Conservation (phyloP, 2,888 invertebrate species). For the Trichacis sp. region DNA sequence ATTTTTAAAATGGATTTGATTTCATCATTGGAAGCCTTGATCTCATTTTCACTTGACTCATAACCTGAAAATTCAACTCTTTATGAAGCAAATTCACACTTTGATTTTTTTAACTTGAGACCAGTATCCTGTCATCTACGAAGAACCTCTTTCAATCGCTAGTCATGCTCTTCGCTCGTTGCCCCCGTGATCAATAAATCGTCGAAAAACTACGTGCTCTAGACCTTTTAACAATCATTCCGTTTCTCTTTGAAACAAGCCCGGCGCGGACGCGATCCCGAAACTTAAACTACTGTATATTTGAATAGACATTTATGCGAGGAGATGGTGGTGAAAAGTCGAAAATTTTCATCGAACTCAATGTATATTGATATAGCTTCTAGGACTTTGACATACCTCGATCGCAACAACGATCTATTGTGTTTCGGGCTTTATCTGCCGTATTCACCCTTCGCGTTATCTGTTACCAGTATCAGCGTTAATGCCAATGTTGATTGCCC, state of each 20-base stretch:
- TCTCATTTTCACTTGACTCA: constrained; percentile 38
- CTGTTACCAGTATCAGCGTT: too few species aligned
- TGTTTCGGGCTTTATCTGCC: too few species aligned
- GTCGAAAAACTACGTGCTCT: constrained; percentile 58
- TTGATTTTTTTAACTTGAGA: constrained; percentile 21
- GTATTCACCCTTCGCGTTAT: too few species aligned
- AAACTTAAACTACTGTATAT: constrained; percentile 48
- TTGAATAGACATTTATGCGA: constrained; percentile 59
- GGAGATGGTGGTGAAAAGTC: constrained; percentile 48
- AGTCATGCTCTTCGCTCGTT: constrained; percentile 50
- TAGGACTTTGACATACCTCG: too few species aligned
- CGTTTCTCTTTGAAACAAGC: constrained; percentile 55
- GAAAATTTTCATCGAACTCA: constrained; percentile 49
- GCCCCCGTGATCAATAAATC: constrained; percentile 61
- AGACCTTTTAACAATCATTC: constrained; percentile 51
- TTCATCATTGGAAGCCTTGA: constrained; percentile 33
- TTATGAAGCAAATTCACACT: constrained; percentile 27
- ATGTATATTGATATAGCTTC: too few species aligned
- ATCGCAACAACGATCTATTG: too few species aligned
- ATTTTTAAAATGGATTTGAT: constrained; percentile 34
- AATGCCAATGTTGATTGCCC: too few species aligned
- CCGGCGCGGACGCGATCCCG: constrained; percentile 43
- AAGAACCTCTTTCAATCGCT: constrained; percentile 38
- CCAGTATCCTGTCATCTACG: constrained; percentile 13
- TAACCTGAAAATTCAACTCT: constrained; percentile 46